Conservation (phyloP, 2,888 invertebrate species). For the Thelaira solivaga region DNA sequence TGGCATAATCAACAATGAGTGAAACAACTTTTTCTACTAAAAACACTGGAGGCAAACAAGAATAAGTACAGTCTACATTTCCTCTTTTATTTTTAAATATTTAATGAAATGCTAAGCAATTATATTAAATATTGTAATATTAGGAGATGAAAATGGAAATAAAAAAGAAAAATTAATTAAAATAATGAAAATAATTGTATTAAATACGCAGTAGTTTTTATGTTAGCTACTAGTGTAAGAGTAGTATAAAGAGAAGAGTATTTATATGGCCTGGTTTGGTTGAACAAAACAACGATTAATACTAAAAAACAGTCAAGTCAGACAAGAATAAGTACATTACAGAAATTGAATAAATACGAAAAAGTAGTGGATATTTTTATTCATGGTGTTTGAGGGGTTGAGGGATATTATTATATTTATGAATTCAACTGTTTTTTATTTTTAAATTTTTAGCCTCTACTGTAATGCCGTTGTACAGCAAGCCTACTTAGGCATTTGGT, state of each 20-base stretch:
- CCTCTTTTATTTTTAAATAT: not conserved
- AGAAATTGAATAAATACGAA: not conserved
- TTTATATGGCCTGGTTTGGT: slow-evolving; percentile 60
- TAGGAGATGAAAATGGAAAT: not conserved
- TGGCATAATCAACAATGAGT: slow-evolving; percentile 39
- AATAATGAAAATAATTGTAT: not conserved
- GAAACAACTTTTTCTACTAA: slow-evolving; percentile 58
- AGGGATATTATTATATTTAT: not conserved
- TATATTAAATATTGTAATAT: not conserved
- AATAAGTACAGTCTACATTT: slow-evolving; percentile 22
- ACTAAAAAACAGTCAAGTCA: slow-evolving; percentile 54
- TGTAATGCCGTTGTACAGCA: slow-evolving; percentile 32
- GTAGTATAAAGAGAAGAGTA: slow-evolving; percentile 59
- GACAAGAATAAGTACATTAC: slow-evolving; percentile 36
- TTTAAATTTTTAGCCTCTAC: slow-evolving; percentile 27
- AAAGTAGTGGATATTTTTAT: not conserved
- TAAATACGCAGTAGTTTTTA: not conserved
- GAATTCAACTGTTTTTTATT: not conserved
- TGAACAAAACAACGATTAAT: slow-evolving; percentile 47
- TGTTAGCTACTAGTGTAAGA: slow-evolving; percentile 48
- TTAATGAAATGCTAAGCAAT: not conserved
- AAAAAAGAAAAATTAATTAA: not conserved
- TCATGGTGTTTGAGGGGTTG: not conserved
- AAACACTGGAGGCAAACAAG: slow-evolving; percentile 53
- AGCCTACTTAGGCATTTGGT: slow-evolving; percentile 45